A percentile compares a stretch with the other conserved stretches of the same genome.
Evolutionary conservation across 1,140 invertebrate genomes (phyloP).

Genomic region (Paraescarpia echinospica): DNA sequence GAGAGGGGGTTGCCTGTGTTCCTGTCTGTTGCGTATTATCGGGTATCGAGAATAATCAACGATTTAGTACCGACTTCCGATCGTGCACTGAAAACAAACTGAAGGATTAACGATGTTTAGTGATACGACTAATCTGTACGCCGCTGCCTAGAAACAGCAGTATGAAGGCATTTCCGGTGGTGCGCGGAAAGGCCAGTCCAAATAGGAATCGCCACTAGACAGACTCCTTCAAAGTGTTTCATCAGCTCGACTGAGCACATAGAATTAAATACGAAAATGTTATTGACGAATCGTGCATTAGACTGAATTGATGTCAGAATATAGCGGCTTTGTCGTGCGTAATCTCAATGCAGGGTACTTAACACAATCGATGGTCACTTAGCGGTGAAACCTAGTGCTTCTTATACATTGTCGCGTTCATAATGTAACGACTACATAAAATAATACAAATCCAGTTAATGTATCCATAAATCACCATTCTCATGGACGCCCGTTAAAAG

Average conservation of each 20-base stretch:
- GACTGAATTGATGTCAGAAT: not conserved
- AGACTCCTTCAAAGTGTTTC: not conserved
- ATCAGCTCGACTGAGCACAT: not conserved
- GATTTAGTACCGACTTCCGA: not conserved
- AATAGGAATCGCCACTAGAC: not conserved
- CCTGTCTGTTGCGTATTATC: not conserved
- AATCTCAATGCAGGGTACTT: not conserved
- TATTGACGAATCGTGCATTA: not conserved
- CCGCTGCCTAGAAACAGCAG: not conserved
- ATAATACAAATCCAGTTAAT: not conserved
- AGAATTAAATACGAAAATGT: conserved; percentile 2
- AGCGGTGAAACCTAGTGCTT: not conserved
- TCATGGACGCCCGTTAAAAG: not conserved
- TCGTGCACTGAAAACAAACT: not conserved
- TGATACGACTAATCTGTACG: not conserved
- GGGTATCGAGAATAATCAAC: not conserved
- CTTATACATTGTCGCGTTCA: not conserved
- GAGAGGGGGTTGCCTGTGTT: not conserved
- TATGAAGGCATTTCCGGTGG: not conserved
- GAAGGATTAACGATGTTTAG: not conserved
- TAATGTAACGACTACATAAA: not conserved
- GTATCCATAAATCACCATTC: not conserved
- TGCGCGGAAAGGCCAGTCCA: not conserved
- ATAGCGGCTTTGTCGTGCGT: not conserved
- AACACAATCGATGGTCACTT: not conserved